Evolutionary conservation across 2,113 vertebrate genomes (phyloP).

Genomic region (Miniopterus natalensis): DNA sequence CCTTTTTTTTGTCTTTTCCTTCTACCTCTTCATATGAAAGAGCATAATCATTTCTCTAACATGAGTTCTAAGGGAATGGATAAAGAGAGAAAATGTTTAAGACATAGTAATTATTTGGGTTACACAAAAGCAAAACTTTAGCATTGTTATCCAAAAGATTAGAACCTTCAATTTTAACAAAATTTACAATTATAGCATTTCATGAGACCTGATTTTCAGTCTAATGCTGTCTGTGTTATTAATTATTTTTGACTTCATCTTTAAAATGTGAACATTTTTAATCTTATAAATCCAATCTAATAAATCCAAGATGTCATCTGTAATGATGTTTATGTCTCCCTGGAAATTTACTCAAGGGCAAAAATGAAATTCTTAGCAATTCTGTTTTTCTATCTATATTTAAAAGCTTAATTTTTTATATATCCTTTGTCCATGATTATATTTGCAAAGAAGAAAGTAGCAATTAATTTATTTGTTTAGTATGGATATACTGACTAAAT

Average conservation of each 20-base stretch:
- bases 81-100: constrained; percentile 43
- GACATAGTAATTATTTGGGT: constrained; percentile 37
- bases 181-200: background rate
- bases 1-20: background rate
- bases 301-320: background rate
- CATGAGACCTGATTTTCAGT: background rate
- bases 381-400: background rate
- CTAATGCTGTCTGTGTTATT: background rate
- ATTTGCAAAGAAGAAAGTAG: background rate
- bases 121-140: constrained; percentile 8
- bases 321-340: background rate
- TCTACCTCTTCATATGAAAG: background rate
- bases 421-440: background rate
- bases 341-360: constrained; percentile 21
- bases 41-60: background rate
- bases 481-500: constrained; percentile 26
- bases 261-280: constrained; percentile 23
- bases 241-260: constrained; percentile 48
- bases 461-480: background rate
- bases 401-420: constrained; percentile 50
- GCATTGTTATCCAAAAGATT: background rate
- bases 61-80: background rate
- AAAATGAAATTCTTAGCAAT: constrained; percentile 6
- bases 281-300: background rate
- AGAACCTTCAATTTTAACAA: constrained; percentile 57